A percentile compares a stretch with the other conserved stretches of the same genome.
Conservation (phyloP, 1,140 invertebrate genomes). For the Atta colombica region DNA sequence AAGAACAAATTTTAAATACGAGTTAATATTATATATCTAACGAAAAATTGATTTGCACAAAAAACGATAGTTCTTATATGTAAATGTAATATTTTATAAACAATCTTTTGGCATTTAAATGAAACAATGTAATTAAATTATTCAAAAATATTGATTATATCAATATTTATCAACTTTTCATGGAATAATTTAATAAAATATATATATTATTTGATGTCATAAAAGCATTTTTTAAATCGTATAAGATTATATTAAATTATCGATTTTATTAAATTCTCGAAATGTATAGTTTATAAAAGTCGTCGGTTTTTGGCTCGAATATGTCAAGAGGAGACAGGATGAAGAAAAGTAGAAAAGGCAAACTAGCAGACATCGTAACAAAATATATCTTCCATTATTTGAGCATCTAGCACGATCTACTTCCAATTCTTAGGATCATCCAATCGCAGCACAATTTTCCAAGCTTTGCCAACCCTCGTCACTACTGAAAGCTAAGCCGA, state of each 20-base stretch:
- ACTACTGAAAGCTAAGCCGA: constrained; percentile 39
- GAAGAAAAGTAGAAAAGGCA: background rate
- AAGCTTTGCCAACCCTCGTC: constrained; percentile 63
- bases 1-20: background rate
- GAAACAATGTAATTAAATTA: background rate
- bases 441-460: constrained; percentile 63
- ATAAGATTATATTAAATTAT: background rate
- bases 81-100: background rate
- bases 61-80: background rate
- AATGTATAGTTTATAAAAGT: background rate
- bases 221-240: background rate
- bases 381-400: constrained; percentile 68
- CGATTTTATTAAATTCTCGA: too few relatives aligned
- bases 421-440: constrained; percentile 61
- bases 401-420: constrained; percentile 70
- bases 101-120: background rate
- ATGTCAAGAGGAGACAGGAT: constrained; percentile 15
- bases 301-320: background rate
- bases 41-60: background rate
- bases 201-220: background rate
- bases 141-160: background rate
- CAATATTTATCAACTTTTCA: background rate
- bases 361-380: constrained; percentile 59
- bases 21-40: background rate
- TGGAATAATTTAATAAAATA: background rate